Base-by-base conservation (phyloP, 2,113 vertebrate genomes). In the Apodemus sylvaticus region DNA sequence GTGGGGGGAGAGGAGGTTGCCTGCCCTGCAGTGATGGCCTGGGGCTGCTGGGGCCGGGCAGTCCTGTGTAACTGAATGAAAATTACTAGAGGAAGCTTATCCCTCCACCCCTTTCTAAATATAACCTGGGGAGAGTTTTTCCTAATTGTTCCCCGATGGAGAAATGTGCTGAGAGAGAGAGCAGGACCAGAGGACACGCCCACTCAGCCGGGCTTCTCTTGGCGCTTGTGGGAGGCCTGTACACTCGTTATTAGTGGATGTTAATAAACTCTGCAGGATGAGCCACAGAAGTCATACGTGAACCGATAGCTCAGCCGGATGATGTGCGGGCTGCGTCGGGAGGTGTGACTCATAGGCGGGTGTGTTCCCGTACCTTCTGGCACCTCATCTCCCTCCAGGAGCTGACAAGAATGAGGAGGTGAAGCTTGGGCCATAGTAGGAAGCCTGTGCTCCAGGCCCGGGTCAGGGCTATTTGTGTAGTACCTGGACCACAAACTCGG, bases 81-180 rank as follows among this genome's bases (percentile, higher is more conserved):
- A 96, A 96, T 97, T 95, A 94, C 95, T 91, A 94, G 92, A 96
- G 93, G 92, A 93, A 62, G 91, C 45, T 89, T 19, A 95, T 95
- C 94, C 97, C 97, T 96, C 96, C 95, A 90, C 97, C 97, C 97
- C 92, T 96, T 98, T 98, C 98, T 97, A 98, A 98, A 97, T 98
- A 95, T 98, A 98, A 98, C 98, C 98, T 98, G 97, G 98, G 98
- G 98, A 98, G 98, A 98, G 93, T 97, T 98, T 97, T 97, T 97
- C 97, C 98, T 98, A 98, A 98, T 98, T 98, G 98, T 98, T 98
- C 98, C 98, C 98, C 98, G 94, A 96, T 98, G 98, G 97, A 42
- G 71, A 95, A 98, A 98, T 98, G 97, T 98, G 97, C 98, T 98
- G 98, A 98, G 98, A 98, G 98, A 98, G 94, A 96, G 97, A 96